These are phyloP conservation scores for Cossypha caffra DNA, from an alignment of 2,797 vertebrate species.

Conservation along the genomic window DNA sequence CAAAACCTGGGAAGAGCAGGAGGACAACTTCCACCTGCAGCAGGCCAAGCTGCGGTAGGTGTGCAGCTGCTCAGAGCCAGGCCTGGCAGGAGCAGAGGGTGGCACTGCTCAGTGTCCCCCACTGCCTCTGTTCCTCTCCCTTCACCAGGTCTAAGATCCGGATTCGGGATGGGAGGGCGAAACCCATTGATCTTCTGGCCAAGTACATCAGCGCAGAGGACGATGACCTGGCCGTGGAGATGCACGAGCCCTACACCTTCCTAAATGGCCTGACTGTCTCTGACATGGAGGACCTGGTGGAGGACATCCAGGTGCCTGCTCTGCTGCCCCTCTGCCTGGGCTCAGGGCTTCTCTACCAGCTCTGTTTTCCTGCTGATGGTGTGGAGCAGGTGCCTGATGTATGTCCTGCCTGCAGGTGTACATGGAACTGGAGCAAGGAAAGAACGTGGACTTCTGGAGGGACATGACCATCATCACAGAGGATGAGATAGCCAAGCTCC, in stretches of 20 bases:
- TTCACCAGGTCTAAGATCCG: conserved; percentile 91
- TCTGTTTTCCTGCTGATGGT: fast-evolving
- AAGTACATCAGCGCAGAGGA: conserved; percentile 98
- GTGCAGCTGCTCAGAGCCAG: fast-evolving
- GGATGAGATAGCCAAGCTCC: conserved; percentile 95
- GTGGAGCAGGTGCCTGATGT: neutral
- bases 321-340: neutral
- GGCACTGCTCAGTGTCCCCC: neutral
- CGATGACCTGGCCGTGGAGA: conserved; percentile 95
- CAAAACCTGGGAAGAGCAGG: conserved; percentile 98
- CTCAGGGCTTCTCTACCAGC: neutral
- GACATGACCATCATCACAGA: conserved; percentile 98
- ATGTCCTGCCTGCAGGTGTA: conserved; percentile 82
- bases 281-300: conserved; percentile 96
- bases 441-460: conserved; percentile 97
- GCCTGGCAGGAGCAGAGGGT: neutral
- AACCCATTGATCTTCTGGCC: conserved; percentile 95
- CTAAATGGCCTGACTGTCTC: conserved; percentile 94
- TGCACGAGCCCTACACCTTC: conserved; percentile 98
- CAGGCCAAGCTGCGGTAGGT: conserved; percentile 93
- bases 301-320: conserved; percentile 91
- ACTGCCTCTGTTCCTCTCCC: neutral
- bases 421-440: conserved; percentile 98
- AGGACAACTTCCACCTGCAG: conserved; percentile 96
- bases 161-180: conserved; percentile 93